Evolutionary conservation across 2,797 vertebrate species (phyloP).

Genomic region (Rhabdomys pumilio): DNA sequence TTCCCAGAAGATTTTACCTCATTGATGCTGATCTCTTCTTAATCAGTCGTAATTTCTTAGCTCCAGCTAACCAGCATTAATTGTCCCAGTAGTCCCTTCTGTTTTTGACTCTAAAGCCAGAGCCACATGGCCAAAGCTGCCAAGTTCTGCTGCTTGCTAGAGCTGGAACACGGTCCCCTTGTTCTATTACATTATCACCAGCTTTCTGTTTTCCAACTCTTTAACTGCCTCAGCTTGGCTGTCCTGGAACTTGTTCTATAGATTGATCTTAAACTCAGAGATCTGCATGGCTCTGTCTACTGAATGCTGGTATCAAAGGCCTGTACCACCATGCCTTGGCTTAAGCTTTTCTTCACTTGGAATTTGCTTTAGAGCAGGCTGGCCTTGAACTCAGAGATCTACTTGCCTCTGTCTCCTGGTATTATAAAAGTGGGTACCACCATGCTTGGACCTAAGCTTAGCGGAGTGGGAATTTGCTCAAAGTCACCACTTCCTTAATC

Average conservation of each 20-base stretch:
- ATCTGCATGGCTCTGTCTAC: not conserved
- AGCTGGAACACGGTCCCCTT: not conserved
- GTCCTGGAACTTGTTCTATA: not conserved
- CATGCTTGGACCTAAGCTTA: not conserved
- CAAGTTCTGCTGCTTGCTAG: not conserved
- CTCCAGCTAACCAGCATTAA: not conserved
- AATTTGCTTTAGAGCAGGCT: not conserved
- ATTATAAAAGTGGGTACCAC: not conserved
- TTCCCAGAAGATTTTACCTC: not conserved
- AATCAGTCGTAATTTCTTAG: not conserved
- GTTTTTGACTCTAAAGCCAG: not conserved
- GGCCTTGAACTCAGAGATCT: not conserved
- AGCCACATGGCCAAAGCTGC: not conserved
- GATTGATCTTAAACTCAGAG: not conserved
- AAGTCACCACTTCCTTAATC: not conserved
- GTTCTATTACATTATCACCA: not conserved
- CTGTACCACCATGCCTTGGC: not conserved
- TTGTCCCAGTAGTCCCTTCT: not conserved
- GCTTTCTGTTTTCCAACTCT: not conserved
- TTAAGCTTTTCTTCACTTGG: not conserved
- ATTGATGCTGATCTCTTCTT: not conserved
- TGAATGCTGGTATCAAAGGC: not conserved
- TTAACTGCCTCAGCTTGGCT: not conserved
- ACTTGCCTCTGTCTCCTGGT: not conserved
- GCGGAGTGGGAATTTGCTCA: not conserved